Evolutionary conservation across 2,888 invertebrate species (phyloP).

Genomic region (Drymonia ruficornis): DNA sequence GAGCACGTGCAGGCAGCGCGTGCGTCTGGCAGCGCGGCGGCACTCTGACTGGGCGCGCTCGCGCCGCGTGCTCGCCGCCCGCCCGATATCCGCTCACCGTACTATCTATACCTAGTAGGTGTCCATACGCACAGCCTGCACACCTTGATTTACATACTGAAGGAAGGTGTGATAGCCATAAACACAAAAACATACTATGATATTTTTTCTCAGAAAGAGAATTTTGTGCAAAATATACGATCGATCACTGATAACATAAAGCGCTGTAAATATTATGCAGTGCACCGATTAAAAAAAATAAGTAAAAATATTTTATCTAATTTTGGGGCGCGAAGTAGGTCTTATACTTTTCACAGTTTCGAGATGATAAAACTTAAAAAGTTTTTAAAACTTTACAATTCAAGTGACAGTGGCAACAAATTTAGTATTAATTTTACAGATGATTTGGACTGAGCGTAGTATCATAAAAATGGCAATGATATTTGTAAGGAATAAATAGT

Average conservation of each 20-base stretch:
- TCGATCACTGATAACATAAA: neutral
- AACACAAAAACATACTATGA: slow-evolving; percentile 17
- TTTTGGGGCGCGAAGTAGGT: slow-evolving; percentile 14
- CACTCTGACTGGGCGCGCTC: slow-evolving; percentile 84
- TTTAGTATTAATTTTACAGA: slow-evolving; percentile 19
- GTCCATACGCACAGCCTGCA: slow-evolving; percentile 61
- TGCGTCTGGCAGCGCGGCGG: slow-evolving; percentile 83
- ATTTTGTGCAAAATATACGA: neutral
- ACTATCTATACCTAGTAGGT: slow-evolving; percentile 66
- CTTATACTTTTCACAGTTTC: slow-evolving; percentile 34
- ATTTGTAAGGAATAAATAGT: neutral
- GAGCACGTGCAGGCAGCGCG: slow-evolving; percentile 74
- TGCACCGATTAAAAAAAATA: neutral
- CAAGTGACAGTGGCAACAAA: slow-evolving; percentile 17
- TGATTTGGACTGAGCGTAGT: slow-evolving; percentile 1
- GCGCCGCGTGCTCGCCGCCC: slow-evolving; percentile 75
- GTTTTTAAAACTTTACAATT: slow-evolving; percentile 28
- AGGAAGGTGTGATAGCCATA: slow-evolving; percentile 49
- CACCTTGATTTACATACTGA: slow-evolving; percentile 74
- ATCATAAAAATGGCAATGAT: neutral
- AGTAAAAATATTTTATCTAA: slow-evolving; percentile 5
- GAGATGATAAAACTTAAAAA: slow-evolving; percentile 19
- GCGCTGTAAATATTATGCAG: neutral
- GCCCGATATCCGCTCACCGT: slow-evolving; percentile 77
- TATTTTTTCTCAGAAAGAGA: slow-evolving; percentile 14